Percentiles rank a stretch among this genome's conserved stretches.
Conservation (phyloP, 2,888 invertebrate species). For the Macrostomum cliftonense region DNA sequence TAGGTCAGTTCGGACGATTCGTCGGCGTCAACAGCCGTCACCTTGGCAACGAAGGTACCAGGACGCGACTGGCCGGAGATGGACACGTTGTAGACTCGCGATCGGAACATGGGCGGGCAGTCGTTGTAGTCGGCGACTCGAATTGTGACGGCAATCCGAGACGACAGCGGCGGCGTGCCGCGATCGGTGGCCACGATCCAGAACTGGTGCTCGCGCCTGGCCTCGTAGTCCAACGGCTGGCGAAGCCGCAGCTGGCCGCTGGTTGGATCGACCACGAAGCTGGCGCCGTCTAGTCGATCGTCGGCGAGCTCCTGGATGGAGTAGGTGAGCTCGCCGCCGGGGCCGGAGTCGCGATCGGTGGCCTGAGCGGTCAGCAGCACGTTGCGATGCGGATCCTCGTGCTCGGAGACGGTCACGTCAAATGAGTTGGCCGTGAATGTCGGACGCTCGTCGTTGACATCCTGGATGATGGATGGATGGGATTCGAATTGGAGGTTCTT, state of each 20-base stretch:
- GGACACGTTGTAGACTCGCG: not conserved
- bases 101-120: not conserved
- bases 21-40: constrained; percentile 1
- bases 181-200: not conserved
- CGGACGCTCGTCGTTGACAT: constrained; percentile 1
- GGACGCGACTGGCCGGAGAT: not conserved
- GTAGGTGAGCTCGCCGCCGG: constrained; percentile 1
- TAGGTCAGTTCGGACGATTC: not conserved
- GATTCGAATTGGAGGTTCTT: too few relatives aligned
- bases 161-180: not conserved
- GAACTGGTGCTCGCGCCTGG: not conserved
- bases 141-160: not conserved
- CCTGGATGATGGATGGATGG: not conserved
- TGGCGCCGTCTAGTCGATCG: not conserved
- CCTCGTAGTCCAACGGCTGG: not conserved
- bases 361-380: not conserved
- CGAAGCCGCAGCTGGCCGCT: not conserved
- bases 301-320: not conserved
- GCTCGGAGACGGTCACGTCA: constrained; percentile 1
- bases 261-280: not conserved
- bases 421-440: not conserved
- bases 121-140: constrained; percentile 1
- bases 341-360: not conserved
- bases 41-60: constrained; percentile 2
- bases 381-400: not conserved